phyloP scores from a whole-genome alignment of 2,113 vertebrate genomes.

The Zosterops pallidus region DNA sequence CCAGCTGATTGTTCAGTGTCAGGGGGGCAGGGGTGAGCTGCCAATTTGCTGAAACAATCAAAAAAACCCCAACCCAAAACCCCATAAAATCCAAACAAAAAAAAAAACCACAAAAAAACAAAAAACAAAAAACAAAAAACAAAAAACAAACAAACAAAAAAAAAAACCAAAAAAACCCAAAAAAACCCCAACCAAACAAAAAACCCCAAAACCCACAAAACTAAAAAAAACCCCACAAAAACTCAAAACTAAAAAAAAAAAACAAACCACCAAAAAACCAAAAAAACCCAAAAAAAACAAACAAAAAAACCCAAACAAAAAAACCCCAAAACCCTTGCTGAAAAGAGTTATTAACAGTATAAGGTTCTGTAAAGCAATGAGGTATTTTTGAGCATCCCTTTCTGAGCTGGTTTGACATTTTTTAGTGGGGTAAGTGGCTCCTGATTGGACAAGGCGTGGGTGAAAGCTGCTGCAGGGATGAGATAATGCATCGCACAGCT shows the following conservation, averaged over 20 bases:
- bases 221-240: too few species aligned
- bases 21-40: background rate
- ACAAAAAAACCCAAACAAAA: background rate
- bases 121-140: background rate
- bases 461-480: conserved; percentile 13
- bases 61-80: background rate
- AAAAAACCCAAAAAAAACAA: background rate
- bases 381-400: background rate
- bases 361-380: background rate
- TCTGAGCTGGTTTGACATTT: background rate
- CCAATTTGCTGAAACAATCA: background rate
- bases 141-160: too few species aligned
- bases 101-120: too few species aligned
- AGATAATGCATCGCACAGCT: background rate
- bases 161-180: too few species aligned
- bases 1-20: background rate
- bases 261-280: too few species aligned
- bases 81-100: background rate
- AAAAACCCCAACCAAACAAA: too few species aligned
- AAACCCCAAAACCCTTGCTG: background rate
- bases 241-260: too few species aligned
- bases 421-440: background rate
- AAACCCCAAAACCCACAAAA: too few species aligned
- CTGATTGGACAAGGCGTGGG: background rate
- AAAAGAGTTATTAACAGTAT: background rate